Percentiles rank a stretch among this genome's conserved stretches.
Evolutionary conservation across 2,113 vertebrate genomes (phyloP).

Genomic region (Clarias batrachus): DNA sequence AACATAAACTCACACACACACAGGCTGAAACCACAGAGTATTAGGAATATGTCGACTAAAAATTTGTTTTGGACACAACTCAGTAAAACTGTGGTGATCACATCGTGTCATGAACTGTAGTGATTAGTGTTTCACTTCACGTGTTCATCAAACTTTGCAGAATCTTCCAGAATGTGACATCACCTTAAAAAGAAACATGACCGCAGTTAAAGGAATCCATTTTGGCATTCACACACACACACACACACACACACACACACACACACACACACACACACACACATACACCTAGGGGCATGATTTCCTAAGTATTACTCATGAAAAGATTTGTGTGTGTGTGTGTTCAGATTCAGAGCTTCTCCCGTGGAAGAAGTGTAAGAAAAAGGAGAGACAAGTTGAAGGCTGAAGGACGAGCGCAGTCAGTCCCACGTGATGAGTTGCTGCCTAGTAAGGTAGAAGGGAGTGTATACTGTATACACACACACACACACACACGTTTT

Average conservation of each 20-base stretch:
- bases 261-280: not conserved
- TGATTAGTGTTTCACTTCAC: not conserved
- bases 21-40: not conserved
- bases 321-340: constrained; percentile 1
- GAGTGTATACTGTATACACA: not conserved
- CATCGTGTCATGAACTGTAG: not conserved
- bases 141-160: not conserved
- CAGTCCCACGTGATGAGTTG: constrained; percentile 89
- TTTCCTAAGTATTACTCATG: not conserved
- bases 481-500: not conserved
- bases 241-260: not conserved
- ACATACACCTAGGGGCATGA: not conserved
- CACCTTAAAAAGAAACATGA: not conserved
- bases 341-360: constrained; percentile 83
- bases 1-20: not conserved
- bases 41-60: not conserved
- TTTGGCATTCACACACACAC: not conserved
- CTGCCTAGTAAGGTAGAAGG: constrained; percentile 71
- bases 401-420: constrained; percentile 90
- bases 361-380: constrained; percentile 88
- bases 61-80: not conserved
- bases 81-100: not conserved
- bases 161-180: not conserved
- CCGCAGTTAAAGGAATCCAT: not conserved
- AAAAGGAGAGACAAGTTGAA: constrained; percentile 92